Evolutionary conservation across 2,113 vertebrate genomes (phyloP), one percentile per base, ranked within the genome.

Genomic region (Hipposideros armiger): DNA sequence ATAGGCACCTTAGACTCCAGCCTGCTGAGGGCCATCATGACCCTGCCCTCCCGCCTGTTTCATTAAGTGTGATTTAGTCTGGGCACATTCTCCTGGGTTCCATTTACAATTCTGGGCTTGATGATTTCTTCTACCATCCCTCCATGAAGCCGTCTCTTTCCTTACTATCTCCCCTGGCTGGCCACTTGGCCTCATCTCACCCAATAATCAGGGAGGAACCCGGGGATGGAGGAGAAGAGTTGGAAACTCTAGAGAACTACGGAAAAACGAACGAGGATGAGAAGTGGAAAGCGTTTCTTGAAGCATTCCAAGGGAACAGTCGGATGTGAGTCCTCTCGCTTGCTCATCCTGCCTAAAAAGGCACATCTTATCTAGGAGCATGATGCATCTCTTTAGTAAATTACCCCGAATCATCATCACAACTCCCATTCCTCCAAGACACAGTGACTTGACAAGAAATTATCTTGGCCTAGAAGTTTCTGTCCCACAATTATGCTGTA

Each of bases 1-100:
- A 94, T 40, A 83, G 88, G 85, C 60, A 82, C 73, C 69, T 94
- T 67, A 87, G 85, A 85, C 91, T 88, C 67, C 47, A 91, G 45
- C 80, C 80, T 72, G 66, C 94, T 88, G 77, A 87, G 19, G 5
- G 36, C 60, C 11, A 0, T 4, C 5, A 0, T 3, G 36, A 22
- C 26, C 20, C 54, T 54, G 40, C 52, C 45, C 60, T 4, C 22
- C 14, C 70, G 11, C 24, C 24, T 0, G 10, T 50, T 32, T 54
- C 7, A 19, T n/a, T 17, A 24, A 66, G 11, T 30, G 42, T 58
- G 13, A 56, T 24, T 83, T 40, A 13, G 2, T 76, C 74, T 82
- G 28, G 14, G 4, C 58, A 11, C 24, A 2, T 15, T 40, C 40
- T 50, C 58, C 36, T 15, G 20, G 32, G 6, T 22, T 82, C 50